phyloP scores from a whole-genome alignment of 2,888 invertebrate genomes.

The Pemphredon lugubris region DNA sequence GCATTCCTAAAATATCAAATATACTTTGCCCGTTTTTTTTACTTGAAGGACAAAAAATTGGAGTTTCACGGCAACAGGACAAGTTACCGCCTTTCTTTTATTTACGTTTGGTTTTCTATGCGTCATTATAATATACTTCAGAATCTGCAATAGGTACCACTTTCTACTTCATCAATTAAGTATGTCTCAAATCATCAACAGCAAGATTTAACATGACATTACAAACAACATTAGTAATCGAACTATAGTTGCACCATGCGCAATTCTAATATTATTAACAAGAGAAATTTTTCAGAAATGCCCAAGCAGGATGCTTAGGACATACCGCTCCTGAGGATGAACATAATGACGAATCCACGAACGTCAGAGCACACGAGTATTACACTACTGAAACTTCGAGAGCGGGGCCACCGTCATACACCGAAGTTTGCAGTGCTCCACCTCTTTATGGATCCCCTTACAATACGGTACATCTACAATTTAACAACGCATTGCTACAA shows the following conservation, averaged over 20 bases:
- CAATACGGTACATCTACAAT: conserved; percentile 53
- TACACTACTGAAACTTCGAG: conserved; percentile 22
- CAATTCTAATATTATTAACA: neutral
- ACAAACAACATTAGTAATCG: neutral
- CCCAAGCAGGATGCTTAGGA: neutral
- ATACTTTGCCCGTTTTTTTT: no score
- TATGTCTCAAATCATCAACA: neutral
- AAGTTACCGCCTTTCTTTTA: conserved; percentile 58
- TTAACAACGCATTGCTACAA: neutral
- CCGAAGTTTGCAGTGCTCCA: conserved; percentile 68
- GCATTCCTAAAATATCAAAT: no score
- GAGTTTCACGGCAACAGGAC: conserved; percentile 45
- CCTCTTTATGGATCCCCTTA: conserved; percentile 65
- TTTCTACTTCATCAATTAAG: neutral
- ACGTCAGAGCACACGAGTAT: neutral
- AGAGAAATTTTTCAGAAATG: conserved; percentile 15
- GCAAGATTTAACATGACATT: neutral
- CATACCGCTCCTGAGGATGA: neutral
- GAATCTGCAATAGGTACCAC: conserved; percentile 59
- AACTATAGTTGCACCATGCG: neutral
- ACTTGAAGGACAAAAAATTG: conserved; percentile 51
- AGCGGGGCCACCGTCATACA: conserved; percentile 76
- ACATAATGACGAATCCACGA: neutral
- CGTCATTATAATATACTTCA: conserved; percentile 58
- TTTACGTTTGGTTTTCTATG: conserved; percentile 54